Evolutionary conservation across 2,888 invertebrate genomes (phyloP), one percentile per base, ranked within the genome.

Genomic region (Tenthredo scrophulariae): DNA sequence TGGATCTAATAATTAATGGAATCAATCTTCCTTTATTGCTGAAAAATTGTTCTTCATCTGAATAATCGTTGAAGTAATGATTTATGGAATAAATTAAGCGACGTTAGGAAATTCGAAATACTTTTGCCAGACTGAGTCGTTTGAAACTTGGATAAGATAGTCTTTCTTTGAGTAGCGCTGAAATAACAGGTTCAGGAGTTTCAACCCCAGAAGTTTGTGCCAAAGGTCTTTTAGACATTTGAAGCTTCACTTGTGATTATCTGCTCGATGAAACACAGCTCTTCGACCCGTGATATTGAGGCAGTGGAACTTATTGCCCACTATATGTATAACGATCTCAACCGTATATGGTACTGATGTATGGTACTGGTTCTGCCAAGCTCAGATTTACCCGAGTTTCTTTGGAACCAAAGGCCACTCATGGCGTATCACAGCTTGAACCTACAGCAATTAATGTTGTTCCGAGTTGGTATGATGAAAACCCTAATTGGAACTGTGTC

Each of bases 201-300:
- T 72, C 40, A 40, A 40, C 40, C 40, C 40, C 4, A 37, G 40
- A 72, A 72, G 70, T 40, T 18, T 40, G 70, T 37, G 40, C 40
- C n/a, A 72, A 72, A 72, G 70, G 37, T 18, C 37, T 37, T n/a
- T 72, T 40, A 40, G 70, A 72, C 70, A 37, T 72, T 72, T 72
- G 70, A 72, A 40, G 70, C 37, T 26, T 72, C 54, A 6, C 70
- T 72, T 37, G 70, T 72, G 40, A 40, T 40, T 40, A 72, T 72
- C 37, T 72, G 70, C 70, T 72, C 70, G 70, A 72, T 72, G 40
- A 72, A 72, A 72, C 70, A 72, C 70, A 40, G 37, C 2, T 6
- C 70, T 72, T 37, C 70, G 70, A 72, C 18, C 70, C 70, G 40
- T 72, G 37, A n/a, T 72, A 70, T 70, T 70, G n/a, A 72, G 40